Base-by-base conservation (phyloP, 2,113 vertebrate species). In the cattle (Bos taurus) region DNA sequence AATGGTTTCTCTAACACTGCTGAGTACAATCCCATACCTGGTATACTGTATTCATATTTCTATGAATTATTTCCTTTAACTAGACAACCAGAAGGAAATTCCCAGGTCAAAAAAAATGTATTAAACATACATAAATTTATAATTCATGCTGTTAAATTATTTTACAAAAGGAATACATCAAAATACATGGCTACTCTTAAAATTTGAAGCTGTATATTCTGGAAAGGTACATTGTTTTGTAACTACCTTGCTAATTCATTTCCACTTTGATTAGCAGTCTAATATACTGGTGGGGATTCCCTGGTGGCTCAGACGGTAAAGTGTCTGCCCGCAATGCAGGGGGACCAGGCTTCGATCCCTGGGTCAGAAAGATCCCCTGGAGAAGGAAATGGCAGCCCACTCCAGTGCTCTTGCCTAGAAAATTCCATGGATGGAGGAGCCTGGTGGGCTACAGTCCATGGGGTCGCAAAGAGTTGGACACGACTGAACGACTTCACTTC, bases 31-130 rank as follows among this genome's bases (percentile, higher is more conserved):
- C 10, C 36, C 19, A 54, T 90, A 92, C 40, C 19, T 81, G 64
- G 67, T 78, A 85, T 5, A 60, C 0, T 6, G 26, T 48, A 40
- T n/a, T 90, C n/a, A 64, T 54, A 87, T 80, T 50, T 88, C 85
- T 90, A 85, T 57, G 36, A 88, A 88, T 60, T 40, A 85, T 91
- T 89, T 90, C 54, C 52, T 97, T 81, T 94, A 54, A 92, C 85
- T 17, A 74, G 25, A 90, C 25, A 92, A 85, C 78, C 56, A 89
- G 80, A 82, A 96, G 94, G 10, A 96, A 84, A 90, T 4, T 26
- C 30, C 28, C 40, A 36, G 16, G 77, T 83, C 46, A 88, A 88
- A 97, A 97, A 36, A 90, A 81, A 52, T 54, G 40, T 33, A 25
- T 46, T 77, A 71, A 62, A 36, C 59, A 86, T 6, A 83, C 36